Conservation (phyloP, 2,113 vertebrate genomes). For the Spilogale gracilis region DNA sequence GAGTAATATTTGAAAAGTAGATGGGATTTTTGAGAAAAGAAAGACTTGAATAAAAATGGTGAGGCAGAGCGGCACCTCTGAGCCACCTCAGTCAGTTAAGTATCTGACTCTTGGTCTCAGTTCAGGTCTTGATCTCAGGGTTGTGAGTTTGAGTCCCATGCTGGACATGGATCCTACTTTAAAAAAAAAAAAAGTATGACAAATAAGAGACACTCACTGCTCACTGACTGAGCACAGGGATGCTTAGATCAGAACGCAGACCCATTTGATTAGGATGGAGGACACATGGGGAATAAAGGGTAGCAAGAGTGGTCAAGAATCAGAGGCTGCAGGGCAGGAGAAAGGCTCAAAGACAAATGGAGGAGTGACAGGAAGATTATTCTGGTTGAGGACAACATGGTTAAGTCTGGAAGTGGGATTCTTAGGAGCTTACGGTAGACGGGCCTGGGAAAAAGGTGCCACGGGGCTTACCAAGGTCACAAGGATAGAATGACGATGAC, state of each 20-base stretch:
- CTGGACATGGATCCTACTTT: background rate
- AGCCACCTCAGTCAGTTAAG: background rate
- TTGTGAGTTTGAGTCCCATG: background rate
- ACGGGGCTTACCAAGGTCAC: background rate
- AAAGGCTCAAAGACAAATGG: background rate
- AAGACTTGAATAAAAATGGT: background rate
- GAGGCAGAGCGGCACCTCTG: background rate
- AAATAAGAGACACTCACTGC: background rate
- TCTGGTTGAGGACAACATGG: background rate
- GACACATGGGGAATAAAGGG: fast-evolving
- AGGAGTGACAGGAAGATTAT: background rate
- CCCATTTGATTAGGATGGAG: background rate
- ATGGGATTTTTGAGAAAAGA: background rate
- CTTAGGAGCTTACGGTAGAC: background rate
- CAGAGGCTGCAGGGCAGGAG: background rate
- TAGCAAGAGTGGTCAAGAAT: background rate
- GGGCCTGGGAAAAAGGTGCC: fast-evolving
- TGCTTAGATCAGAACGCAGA: too few species aligned
- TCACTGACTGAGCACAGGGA: background rate
- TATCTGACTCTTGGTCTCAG: background rate
- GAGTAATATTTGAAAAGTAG: background rate
- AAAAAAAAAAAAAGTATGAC: background rate
- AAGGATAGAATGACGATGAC: background rate
- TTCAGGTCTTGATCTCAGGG: background rate
- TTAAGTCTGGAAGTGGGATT: background rate